These are phyloP conservation scores for Nothura maculosa DNA, from an alignment of 2,797 vertebrate species.

Conservation along the genomic window DNA sequence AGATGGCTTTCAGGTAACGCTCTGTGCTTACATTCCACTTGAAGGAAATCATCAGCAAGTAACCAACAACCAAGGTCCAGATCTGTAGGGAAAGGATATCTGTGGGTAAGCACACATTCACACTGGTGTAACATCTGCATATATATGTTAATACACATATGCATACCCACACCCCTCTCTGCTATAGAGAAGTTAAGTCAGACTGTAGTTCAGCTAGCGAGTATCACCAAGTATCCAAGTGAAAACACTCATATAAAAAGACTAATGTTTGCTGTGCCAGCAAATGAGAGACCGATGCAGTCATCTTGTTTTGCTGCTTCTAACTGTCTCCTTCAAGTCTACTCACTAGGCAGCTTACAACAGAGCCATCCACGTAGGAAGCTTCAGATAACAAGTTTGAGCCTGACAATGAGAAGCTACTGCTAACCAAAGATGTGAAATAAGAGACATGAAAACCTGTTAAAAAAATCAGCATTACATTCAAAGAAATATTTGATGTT, in stretches of 20 bases:
- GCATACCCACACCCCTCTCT: accelerated
- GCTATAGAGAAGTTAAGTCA: accelerated
- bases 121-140: background rate
- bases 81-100: conserved; percentile 83
- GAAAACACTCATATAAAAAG: background rate
- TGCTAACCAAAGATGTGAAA: background rate
- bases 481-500: background rate
- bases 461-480: background rate
- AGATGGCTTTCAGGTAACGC: conserved; percentile 88
- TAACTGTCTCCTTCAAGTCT: background rate
- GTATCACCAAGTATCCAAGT: background rate
- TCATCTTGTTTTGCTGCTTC: background rate
- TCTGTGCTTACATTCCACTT: conserved; percentile 93
- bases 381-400: background rate
- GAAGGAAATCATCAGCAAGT: conserved; percentile 91
- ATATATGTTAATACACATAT: background rate
- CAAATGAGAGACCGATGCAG: background rate
- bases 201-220: background rate
- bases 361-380: background rate
- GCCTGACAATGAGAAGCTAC: background rate
- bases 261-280: background rate
- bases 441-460: background rate
- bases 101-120: background rate
- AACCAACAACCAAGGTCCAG: conserved; percentile 91
- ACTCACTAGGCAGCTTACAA: background rate